Evolutionary conservation across 2,888 invertebrate genomes (phyloP).

Genomic region (Venusia cambrica): DNA sequence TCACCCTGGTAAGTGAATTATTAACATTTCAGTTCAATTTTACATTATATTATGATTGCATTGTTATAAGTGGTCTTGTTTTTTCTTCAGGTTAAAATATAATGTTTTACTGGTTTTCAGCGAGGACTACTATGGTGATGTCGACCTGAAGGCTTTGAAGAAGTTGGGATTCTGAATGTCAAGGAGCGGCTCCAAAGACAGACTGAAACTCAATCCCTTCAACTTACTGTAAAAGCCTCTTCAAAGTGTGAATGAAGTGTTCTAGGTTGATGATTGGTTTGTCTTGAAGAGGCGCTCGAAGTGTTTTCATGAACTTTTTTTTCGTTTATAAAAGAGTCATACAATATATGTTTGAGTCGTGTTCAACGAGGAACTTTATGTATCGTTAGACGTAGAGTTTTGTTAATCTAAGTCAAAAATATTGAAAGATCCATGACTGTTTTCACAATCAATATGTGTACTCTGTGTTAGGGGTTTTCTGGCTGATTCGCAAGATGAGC

Average conservation of each 20-base stretch:
- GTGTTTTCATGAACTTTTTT: conserved; percentile 31
- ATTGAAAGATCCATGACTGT: background rate
- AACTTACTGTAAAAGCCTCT: conserved; percentile 50
- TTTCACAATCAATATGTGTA: too few relatives aligned
- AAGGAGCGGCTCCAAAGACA: conserved; percentile 74
- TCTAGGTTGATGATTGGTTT: conserved; percentile 23
- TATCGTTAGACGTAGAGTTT: conserved; percentile 5
- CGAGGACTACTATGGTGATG: conserved; percentile 96
- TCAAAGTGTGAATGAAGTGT: conserved; percentile 22
- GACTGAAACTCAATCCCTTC: conserved; percentile 67
- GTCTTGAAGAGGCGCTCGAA: conserved; percentile 65
- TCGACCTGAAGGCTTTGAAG: conserved; percentile 92
- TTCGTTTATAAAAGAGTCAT: conserved; percentile 17
- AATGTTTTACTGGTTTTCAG: conserved; percentile 72
- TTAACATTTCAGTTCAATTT: too few relatives aligned
- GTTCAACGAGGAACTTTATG: conserved; percentile 1
- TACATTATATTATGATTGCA: background rate
- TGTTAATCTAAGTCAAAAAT: conserved; percentile 19
- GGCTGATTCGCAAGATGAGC: too few relatives aligned
- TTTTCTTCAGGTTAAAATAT: conserved; percentile 6
- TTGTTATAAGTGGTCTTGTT: conserved; percentile 3
- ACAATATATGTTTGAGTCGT: conserved; percentile 2
- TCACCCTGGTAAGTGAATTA: conserved; percentile 24
- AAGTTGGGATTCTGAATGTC: conserved; percentile 87
- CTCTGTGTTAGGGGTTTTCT: too few relatives aligned